Evolutionary conservation across 2,113 vertebrate species (phyloP).

Genomic region (Crotalus viridis): DNA sequence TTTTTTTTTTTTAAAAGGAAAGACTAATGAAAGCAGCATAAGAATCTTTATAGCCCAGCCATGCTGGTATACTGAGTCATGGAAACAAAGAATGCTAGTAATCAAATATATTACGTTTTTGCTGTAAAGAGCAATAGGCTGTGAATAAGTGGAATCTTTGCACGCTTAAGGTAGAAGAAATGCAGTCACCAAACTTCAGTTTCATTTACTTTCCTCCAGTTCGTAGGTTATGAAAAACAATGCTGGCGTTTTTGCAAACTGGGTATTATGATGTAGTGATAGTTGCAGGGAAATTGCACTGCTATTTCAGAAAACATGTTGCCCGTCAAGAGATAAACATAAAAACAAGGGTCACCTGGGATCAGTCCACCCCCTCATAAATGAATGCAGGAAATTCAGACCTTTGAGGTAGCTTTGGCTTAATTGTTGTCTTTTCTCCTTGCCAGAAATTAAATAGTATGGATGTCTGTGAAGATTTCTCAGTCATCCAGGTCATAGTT

Average conservation of each 20-base stretch:
- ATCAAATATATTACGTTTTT: conserved; percentile 48
- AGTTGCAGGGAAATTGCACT: neutral
- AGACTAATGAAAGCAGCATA: conserved; percentile 53
- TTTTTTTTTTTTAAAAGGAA: conserved; percentile 44
- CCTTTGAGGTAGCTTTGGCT: neutral
- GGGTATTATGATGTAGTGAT: neutral
- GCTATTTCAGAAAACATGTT: neutral
- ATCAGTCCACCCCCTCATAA: neutral
- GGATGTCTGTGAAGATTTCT: neutral
- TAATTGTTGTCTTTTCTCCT: neutral
- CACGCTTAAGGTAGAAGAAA: conserved; percentile 51
- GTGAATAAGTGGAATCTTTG: conserved; percentile 52
- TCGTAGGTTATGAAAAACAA: neutral
- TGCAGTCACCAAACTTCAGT: neutral
- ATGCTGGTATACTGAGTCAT: conserved; percentile 38
- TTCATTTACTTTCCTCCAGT: conserved; percentile 16
- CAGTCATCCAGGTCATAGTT: neutral
- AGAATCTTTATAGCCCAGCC: conserved; percentile 51
- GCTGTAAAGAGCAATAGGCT: conserved; percentile 58
- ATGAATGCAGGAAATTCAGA: neutral
- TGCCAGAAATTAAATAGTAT: neutral
- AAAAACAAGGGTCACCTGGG: neutral
- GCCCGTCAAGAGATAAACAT: neutral
- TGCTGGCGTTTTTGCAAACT: neutral
- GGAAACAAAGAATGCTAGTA: conserved; percentile 64